A percentile compares a stretch with the other conserved stretches of the same genome.
Conservation (phyloP, 1,140 invertebrate species). For the Aphelenchoides avenae region DNA sequence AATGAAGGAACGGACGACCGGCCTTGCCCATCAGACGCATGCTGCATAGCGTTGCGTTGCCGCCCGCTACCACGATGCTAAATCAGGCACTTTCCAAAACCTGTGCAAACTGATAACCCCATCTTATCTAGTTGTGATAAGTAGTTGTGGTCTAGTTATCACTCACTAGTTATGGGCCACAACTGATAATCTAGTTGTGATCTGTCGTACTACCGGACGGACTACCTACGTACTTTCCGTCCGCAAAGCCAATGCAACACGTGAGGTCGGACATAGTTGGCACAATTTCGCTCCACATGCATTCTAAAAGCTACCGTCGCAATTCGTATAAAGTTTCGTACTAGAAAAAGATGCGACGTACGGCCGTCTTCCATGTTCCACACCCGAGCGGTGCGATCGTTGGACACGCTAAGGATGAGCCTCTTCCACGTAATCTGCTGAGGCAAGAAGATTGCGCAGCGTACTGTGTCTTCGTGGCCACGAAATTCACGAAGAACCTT, state of each 20-base stretch:
- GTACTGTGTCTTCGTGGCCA: conserved; percentile 34
- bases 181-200: background rate
- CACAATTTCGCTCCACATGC: conserved; percentile 35
- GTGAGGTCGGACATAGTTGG: conserved; percentile 31
- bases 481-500: conserved; percentile 36
- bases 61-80: conserved; percentile 36
- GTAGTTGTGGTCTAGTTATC: background rate
- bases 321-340: conserved; percentile 1
- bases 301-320: conserved; percentile 17
- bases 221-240: background rate
- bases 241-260: conserved; percentile 37
- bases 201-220: background rate
- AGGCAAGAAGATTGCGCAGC: conserved; percentile 34
- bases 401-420: conserved; percentile 38
- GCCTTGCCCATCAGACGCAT: conserved; percentile 30
- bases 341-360: no score
- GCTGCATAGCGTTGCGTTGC: conserved; percentile 39
- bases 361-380: conserved; percentile 31
- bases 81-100: conserved; percentile 8
- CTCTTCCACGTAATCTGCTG: conserved; percentile 44
- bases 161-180: background rate
- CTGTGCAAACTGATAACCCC: conserved; percentile 8
- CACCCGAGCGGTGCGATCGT: conserved; percentile 31
- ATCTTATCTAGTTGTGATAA: conserved; percentile 4
- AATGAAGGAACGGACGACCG: conserved; percentile 36